Percentiles rank a stretch among this genome's conserved stretches.
Evolutionary conservation across 2,113 vertebrate species (phyloP).

Genomic region (Brachypteracias leptosomus): DNA sequence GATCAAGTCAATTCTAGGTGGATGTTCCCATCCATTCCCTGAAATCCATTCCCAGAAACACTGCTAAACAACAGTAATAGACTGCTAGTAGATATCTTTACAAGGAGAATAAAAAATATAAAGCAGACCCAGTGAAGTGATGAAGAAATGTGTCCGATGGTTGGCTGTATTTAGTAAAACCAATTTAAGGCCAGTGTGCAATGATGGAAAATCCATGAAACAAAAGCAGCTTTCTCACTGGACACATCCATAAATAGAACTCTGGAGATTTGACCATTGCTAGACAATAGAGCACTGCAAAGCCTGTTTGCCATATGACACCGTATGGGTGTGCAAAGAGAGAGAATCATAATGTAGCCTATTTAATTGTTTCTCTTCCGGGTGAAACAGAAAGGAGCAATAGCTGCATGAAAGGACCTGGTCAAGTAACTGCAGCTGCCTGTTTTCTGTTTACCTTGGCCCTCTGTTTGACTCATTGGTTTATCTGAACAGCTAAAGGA

Average conservation of each 20-base stretch:
- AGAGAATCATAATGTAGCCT: neutral
- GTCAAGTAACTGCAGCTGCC: neutral
- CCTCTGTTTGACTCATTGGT: neutral
- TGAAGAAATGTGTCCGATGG: neutral
- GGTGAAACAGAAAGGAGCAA: neutral
- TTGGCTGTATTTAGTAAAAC: neutral
- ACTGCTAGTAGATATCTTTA: neutral
- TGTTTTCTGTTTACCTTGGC: neutral
- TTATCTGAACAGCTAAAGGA: neutral
- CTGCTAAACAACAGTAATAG: neutral
- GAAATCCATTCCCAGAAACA: neutral
- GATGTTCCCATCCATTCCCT: neutral
- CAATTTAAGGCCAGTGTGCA: neutral
- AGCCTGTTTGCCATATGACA: neutral
- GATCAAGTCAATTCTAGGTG: neutral
- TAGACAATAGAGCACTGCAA: neutral
- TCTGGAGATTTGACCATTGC: neutral
- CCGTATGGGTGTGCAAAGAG: neutral
- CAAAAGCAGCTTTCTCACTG: neutral
- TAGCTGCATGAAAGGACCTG: accelerated
- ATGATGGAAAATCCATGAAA: neutral
- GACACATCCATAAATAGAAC: no score
- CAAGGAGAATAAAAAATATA: neutral
- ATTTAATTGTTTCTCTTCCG: neutral
- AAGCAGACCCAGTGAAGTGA: neutral